Base-by-base conservation (phyloP, 1,140 invertebrate species). In the Coenobita brevimanus region DNA sequence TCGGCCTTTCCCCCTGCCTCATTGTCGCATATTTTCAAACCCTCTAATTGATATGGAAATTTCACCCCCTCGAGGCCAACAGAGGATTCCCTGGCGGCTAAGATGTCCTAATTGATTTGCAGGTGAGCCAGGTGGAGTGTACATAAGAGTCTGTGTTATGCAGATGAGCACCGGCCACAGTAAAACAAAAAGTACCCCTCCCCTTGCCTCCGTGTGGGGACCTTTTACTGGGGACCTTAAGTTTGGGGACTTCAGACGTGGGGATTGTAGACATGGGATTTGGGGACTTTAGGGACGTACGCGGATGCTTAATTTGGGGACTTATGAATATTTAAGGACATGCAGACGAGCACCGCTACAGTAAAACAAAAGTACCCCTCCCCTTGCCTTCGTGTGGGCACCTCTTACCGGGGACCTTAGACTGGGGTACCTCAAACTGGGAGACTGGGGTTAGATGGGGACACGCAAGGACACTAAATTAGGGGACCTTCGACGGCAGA, bases 21-120 rank as follows among this genome's bases (percentile, higher is more conserved):
- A 43, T 46, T 38, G 38, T 46, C 38, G 38, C 36, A 43, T 41
- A 43, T 73, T 76, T 76, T 76, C 41, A 76, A 15, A 43, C 38
- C 73, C 46, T 76, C 46, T 76, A 76, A 76, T 76, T 76, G 73
- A 76, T 76, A 76, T 76, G 73, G 73, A 76, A 76, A 76, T 76
- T 38, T 38, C 46, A 38, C 30, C 30, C 30, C 38, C n/a, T 24
- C 30, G 73, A 76, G 36, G 41, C 73, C n/a, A 41, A 6, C 33
- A n/a, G 36, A 17, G 43, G 41, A 21, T 76, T 46, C 50, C 50
- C 36, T 30, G 36, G 76, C 41, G 64, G 33, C 80, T 82, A 82
- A 85, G 60, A 76, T 85, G 54, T 76, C 73, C 73, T 85, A 75
- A 85, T 85, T 85, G 82, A 76, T 85, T 60, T 85, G 30, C 73